These are phyloP conservation scores for Oikopleura vanhoeffeni DNA, from an alignment of 23 tunicate species.

Conservation along the genomic window DNA sequence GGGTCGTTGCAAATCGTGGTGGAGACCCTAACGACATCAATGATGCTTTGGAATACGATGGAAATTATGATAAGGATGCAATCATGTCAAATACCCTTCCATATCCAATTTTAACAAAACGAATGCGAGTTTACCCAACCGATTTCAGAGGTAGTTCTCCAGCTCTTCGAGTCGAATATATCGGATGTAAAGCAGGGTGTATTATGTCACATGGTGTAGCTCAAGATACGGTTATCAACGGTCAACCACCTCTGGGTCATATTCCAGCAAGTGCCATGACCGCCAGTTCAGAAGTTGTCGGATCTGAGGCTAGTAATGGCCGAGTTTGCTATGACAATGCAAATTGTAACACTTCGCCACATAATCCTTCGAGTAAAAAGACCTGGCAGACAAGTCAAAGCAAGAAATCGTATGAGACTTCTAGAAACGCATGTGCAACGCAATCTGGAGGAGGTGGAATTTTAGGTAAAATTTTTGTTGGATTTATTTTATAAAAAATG, in stretches of 20 bases:
- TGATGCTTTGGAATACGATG: no score
- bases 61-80: neutral
- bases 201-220: neutral
- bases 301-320: neutral
- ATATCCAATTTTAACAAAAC: neutral
- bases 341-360: neutral
- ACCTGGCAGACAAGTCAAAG: neutral
- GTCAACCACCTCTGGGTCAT: neutral
- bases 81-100: neutral
- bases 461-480: neutral
- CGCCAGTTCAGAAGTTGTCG: conserved; percentile 11
- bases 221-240: neutral
- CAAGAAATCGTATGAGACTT: neutral
- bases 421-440: neutral
- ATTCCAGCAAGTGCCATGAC: neutral
- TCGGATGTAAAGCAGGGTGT: conserved; percentile 5
- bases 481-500: neutral
- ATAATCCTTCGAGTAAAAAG: neutral
- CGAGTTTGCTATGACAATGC: neutral
- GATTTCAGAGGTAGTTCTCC: neutral
- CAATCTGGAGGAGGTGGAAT: neutral
- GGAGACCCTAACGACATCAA: no score
- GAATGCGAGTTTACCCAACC: neutral
- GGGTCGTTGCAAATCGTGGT: neutral
- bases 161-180: neutral